A percentile compares a stretch with the other conserved stretches of the same genome.
phyloP scores from a whole-genome alignment of 2,888 invertebrate species.

The Cactoblastis cactorum region DNA sequence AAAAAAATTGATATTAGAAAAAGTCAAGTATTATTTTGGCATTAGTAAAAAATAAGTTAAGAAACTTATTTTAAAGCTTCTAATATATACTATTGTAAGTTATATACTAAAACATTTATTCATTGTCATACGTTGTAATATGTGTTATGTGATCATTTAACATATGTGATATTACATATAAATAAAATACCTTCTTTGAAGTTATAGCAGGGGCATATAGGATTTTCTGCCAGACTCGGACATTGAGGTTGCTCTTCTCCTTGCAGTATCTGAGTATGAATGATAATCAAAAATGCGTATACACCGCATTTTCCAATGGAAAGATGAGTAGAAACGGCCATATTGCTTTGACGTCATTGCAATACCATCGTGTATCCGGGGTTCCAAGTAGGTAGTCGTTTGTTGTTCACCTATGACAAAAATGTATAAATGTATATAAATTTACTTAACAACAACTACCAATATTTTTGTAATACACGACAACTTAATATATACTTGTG shows the following conservation, averaged over 20 bases:
- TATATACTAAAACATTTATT: too few relatives aligned
- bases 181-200: constrained; percentile 88
- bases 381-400: constrained; percentile 23
- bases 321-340: constrained; percentile 61
- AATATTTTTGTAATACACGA: too few relatives aligned
- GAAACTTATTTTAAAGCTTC: too few relatives aligned
- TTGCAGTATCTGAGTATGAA: constrained; percentile 73
- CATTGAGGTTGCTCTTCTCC: constrained; percentile 81
- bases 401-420: constrained; percentile 28
- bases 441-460: too few relatives aligned
- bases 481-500: too few relatives aligned
- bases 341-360: constrained; percentile 70
- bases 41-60: constrained; percentile 4
- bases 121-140: too few relatives aligned
- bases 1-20: constrained; percentile 35
- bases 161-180: too few relatives aligned
- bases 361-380: constrained; percentile 66
- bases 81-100: too few relatives aligned
- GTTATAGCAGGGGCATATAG: constrained; percentile 94
- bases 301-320: constrained; percentile 67
- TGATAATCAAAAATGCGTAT: constrained; percentile 76
- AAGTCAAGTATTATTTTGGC: background rate
- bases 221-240: constrained; percentile 86
- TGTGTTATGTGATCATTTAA: too few relatives aligned
- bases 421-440: background rate